Conservation (phyloP, 2,888 invertebrate genomes). For the Meiosimyza decipiens region DNA sequence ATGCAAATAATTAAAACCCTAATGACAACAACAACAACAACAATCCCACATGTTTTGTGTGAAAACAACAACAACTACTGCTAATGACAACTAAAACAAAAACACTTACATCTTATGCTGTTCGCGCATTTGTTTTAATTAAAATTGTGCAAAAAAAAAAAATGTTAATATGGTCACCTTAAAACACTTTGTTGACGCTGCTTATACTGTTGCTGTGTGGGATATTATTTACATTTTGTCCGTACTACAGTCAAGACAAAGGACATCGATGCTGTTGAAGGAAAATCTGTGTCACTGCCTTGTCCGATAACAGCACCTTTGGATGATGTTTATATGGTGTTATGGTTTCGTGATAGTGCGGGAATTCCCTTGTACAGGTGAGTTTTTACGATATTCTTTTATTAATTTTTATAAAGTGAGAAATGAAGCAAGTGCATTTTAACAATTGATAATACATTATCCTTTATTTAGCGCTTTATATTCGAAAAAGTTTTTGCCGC, state of each 20-base stretch:
- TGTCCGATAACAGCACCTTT: conserved; percentile 87
- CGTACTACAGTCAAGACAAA: conserved; percentile 74
- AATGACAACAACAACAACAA: conserved; percentile 18
- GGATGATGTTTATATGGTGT: conserved; percentile 91
- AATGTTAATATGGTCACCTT: background rate
- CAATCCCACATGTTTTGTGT: background rate
- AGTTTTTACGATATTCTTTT: conserved; percentile 38
- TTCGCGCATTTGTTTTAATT: conserved; percentile 22
- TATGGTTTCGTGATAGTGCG: conserved; percentile 90
- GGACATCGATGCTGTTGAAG: conserved; percentile 88
- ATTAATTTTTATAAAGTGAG: too few species aligned
- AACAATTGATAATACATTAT: too few species aligned
- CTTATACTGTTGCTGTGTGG: conserved; percentile 4
- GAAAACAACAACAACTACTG: background rate
- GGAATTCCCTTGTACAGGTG: conserved; percentile 90
- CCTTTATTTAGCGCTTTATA: too few species aligned
- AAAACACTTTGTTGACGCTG: conserved; percentile 1
- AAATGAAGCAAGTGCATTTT: too few species aligned
- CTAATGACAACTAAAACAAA: background rate
- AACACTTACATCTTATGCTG: conserved; percentile 10
- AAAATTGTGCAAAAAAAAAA: conserved; percentile 8
- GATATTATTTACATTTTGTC: conserved; percentile 4
- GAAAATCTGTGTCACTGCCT: conserved; percentile 86
- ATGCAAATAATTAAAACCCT: conserved; percentile 1
- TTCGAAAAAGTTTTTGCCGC: too few species aligned